Conservation (phyloP, 2,888 invertebrate species). For the Choristoneura rosaceana region DNA sequence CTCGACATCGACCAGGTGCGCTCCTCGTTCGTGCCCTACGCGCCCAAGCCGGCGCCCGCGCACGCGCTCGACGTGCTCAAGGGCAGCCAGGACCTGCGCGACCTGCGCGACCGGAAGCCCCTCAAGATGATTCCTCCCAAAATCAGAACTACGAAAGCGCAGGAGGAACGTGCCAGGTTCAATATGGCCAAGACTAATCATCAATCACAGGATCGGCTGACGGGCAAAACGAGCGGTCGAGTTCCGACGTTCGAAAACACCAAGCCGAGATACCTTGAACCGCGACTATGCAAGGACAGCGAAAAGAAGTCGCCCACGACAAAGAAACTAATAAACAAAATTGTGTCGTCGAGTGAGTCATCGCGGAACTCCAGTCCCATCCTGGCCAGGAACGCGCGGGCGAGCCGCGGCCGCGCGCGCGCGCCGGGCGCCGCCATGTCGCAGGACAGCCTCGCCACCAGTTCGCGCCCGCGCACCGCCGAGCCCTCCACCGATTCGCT, state of each 20-base stretch:
- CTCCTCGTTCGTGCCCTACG: slow-evolving; percentile 69
- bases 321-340: slow-evolving; percentile 74
- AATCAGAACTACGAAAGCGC: slow-evolving; percentile 75
- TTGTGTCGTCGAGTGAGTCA: slow-evolving; percentile 87
- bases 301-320: slow-evolving; percentile 56
- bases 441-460: slow-evolving; percentile 79
- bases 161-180: slow-evolving; percentile 73
- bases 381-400: slow-evolving; percentile 69
- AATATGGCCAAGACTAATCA: slow-evolving; percentile 66
- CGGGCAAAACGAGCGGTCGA: slow-evolving; percentile 45
- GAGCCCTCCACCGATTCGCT: slow-evolving; percentile 80
- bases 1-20: slow-evolving; percentile 71
- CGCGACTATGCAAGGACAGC: slow-evolving; percentile 62
- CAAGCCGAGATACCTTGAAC: slow-evolving; percentile 88
- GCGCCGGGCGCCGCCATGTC: slow-evolving; percentile 65
- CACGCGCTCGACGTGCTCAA: slow-evolving; percentile 51
- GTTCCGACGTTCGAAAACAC: slow-evolving; percentile 64
- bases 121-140: slow-evolving; percentile 54
- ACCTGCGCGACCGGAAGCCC: slow-evolving; percentile 53
- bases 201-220: slow-evolving; percentile 56
- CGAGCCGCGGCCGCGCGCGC: slow-evolving; percentile 62
- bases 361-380: slow-evolving; percentile 89
- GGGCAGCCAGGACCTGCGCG: slow-evolving; percentile 53
- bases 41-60: slow-evolving; percentile 57
- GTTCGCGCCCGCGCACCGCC: slow-evolving; percentile 74